A percentile compares a stretch with the other conserved stretches of the same genome.
These are phyloP conservation scores for Callospermophilus lateralis DNA, from an alignment of 2,113 vertebrate genomes.

Conservation along the genomic window DNA sequence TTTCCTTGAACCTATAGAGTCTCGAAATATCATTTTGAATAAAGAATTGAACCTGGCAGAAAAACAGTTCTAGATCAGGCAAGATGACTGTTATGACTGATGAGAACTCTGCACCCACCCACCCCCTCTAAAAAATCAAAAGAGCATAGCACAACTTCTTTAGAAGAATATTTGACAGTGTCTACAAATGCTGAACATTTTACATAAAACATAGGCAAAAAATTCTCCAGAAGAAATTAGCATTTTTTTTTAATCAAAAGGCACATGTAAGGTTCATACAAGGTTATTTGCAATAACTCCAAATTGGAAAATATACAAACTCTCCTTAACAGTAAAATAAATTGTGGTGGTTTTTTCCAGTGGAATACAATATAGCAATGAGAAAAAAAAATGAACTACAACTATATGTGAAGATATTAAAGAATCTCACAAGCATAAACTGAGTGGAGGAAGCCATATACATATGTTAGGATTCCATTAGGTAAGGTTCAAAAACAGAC, in stretches of 20 bases:
- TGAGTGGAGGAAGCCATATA: neutral
- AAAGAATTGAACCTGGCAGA: neutral
- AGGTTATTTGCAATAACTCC: neutral
- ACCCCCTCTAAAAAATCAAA: neutral
- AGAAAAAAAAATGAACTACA: neutral
- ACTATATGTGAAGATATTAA: neutral
- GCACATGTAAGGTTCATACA: neutral
- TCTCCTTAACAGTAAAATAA: neutral
- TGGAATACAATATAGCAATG: neutral
- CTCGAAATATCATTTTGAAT: neutral
- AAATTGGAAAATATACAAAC: neutral
- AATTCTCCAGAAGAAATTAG: neutral
- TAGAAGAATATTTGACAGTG: neutral
- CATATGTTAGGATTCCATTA: neutral
- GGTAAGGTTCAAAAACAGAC: neutral
- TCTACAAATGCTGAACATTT: neutral
- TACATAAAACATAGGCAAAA: neutral
- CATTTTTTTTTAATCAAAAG: neutral
- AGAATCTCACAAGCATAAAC: neutral
- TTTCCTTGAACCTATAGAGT: fast-evolving
- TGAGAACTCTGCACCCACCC: neutral
- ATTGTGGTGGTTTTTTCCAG: neutral
- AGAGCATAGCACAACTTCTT: neutral
- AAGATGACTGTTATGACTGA: neutral
- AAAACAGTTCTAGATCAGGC: neutral